A percentile compares a stretch with the other conserved stretches of the same genome.
These are phyloP conservation scores for Pygoscelis adeliae DNA, from an alignment of 2,113 vertebrate species.

Conservation along the genomic window DNA sequence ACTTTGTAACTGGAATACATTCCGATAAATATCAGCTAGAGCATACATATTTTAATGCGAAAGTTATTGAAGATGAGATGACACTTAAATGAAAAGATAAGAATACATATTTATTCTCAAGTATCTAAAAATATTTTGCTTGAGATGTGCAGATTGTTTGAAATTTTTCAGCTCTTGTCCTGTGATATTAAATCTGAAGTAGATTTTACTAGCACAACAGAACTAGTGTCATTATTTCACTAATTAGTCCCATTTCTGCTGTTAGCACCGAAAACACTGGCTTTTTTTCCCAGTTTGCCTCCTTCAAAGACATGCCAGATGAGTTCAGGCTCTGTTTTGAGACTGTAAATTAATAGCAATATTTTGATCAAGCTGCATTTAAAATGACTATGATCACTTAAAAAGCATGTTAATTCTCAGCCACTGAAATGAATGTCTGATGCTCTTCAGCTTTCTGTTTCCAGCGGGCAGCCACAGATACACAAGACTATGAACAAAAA, in stretches of 20 bases:
- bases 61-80: background rate
- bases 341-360: constrained; percentile 23
- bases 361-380: constrained; percentile 53
- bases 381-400: background rate
- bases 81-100: background rate
- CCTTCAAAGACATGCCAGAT: constrained; percentile 43
- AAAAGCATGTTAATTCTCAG: background rate
- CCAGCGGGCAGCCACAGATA: background rate
- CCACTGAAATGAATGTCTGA: background rate
- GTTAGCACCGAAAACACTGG: background rate
- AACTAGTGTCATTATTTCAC: constrained; percentile 3
- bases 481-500: background rate
- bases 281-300: background rate
- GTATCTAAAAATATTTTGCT: background rate
- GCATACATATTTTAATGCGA: background rate
- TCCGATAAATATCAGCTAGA: background rate
- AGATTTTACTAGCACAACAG: constrained; percentile 11
- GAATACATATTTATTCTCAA: background rate
- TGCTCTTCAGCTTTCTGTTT: background rate
- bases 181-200: background rate
- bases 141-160: background rate
- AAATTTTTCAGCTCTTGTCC: background rate
- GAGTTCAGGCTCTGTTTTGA: constrained; percentile 9
- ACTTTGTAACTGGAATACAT: background rate
- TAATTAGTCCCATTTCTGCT: constrained; percentile 54